Base-by-base conservation (phyloP, 2,888 invertebrate species). In the Trachelus troglodyta region DNA sequence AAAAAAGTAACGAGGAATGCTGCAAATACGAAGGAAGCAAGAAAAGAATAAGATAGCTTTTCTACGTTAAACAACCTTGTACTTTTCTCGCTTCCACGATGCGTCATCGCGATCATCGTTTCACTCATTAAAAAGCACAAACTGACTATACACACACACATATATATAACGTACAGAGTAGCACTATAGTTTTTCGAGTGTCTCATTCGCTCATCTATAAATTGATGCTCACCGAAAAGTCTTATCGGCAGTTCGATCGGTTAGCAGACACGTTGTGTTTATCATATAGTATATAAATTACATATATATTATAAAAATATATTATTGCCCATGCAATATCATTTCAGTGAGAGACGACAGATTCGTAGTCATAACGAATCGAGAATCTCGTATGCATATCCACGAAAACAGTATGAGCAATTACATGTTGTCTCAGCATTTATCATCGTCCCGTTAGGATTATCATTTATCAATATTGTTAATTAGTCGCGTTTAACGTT, bases 201-300 rank as follows among this genome's bases (percentile, higher is more conserved):
- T 56, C 56, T 56, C 56, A 9, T 56, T 56, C 2, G 56, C 56
- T 56, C 56, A 56, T 56, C 9, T 56, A 56, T 23, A 56, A 56
- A 56, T 23, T 9, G 56, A 56, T 23, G 9, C 23, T 56, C 56
- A 56, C 23, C 23, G 23, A 56, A 23, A 9, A 4, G 23, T 15
- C 15, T 33, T 71, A 71, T 34, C 71, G 81, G 81, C 82, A 85
- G 83, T 86, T 87, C 84, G 86, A 85, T 83, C 82, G 81, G 83
- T 81, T 78, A 79, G 81, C 82, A 81, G 83, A 83, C 85, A 81
- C 86, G 89, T 90, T 90, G 87, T 89, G 89, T 90, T 90, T 90
- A 89, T 88, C 84, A 90, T 89, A 90, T 89, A 89, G 89, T 90
- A 89, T 90, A 90, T 90, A 86, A 77, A 83, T 79, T 85, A 89